A percentile compares a stretch with the other conserved stretches of the same genome.
phyloP scores from a whole-genome alignment of 2,888 invertebrate genomes.

The Ochropacha duplaris region DNA sequence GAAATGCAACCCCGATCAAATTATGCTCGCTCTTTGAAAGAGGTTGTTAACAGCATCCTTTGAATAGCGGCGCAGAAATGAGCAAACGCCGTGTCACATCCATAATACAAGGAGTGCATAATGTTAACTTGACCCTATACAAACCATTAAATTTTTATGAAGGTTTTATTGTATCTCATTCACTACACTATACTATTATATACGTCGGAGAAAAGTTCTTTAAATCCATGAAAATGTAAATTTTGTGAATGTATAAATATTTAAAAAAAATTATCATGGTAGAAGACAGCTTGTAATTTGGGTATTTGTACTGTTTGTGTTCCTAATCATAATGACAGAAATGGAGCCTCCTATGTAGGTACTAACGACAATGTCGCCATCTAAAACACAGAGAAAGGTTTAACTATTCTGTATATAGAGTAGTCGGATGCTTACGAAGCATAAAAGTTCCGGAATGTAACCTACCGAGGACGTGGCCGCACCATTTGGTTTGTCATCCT shows the following conservation, averaged over 20 bases:
- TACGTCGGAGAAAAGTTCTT: slow-evolving; percentile 57
- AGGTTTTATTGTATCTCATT: slow-evolving; percentile 66
- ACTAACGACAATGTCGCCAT: slow-evolving; percentile 55
- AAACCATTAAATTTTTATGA: slow-evolving; percentile 57
- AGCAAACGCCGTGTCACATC: slow-evolving; percentile 77
- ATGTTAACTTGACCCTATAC: slow-evolving; percentile 75
- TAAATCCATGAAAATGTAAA: slow-evolving; percentile 60
- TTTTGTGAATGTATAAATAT: slow-evolving; percentile 35
- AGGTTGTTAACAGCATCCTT: slow-evolving; percentile 81
- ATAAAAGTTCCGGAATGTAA: slow-evolving; percentile 4
- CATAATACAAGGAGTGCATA: slow-evolving; percentile 68
- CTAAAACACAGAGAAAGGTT: slow-evolving; percentile 14
- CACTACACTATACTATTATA: slow-evolving; percentile 47
- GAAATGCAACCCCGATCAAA: slow-evolving; percentile 80
- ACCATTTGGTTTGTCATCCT: slow-evolving; percentile 57
- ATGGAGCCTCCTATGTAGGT: slow-evolving; percentile 41
- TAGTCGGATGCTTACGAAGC: slow-evolving; percentile 1
- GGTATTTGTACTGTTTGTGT: not conserved
- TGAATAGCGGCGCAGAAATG: slow-evolving; percentile 77
- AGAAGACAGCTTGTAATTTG: slow-evolving; percentile 16
- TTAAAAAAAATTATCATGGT: slow-evolving; percentile 24
- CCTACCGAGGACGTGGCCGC: slow-evolving; percentile 10
- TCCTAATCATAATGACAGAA: slow-evolving; percentile 18
- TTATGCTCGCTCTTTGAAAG: slow-evolving; percentile 79
- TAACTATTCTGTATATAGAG: slow-evolving; percentile 11